Evolutionary conservation across 1,140 invertebrate species (phyloP).

Genomic region (Cherax quadricarinatus): DNA sequence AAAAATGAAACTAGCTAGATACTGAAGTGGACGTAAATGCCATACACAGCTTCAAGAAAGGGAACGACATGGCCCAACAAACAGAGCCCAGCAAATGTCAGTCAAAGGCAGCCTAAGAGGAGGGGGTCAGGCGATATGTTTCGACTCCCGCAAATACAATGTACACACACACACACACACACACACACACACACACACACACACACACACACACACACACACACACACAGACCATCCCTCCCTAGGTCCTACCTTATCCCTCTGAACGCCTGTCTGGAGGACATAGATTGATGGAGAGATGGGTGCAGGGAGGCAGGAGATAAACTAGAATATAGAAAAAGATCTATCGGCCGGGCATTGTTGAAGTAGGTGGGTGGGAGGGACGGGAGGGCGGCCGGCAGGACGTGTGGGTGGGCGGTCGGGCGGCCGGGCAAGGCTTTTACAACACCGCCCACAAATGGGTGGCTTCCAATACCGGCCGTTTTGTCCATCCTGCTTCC

Average conservation of each 20-base stretch:
- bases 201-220: too few species aligned
- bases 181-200: too few species aligned
- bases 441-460: constrained; percentile 2
- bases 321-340: constrained; percentile 50
- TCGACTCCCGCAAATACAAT: too few species aligned
- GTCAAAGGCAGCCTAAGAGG: too few species aligned
- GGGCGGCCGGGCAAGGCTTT: neutral
- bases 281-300: constrained; percentile 46
- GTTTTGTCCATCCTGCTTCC: neutral
- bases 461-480: neutral
- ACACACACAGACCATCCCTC: neutral
- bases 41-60: too few species aligned
- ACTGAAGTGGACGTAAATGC: too few species aligned
- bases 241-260: constrained; percentile 26
- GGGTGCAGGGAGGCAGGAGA: neutral
- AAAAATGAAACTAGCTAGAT: too few species aligned
- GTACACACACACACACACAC: neutral
- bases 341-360: constrained; percentile 17
- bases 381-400: neutral
- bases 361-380: neutral
- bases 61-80: too few species aligned
- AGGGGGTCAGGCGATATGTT: too few species aligned
- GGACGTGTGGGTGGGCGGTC: too few species aligned
- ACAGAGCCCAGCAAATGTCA: too few species aligned
- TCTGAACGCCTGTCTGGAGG: constrained; percentile 44